Evolutionary conservation across 2,888 invertebrate genomes (phyloP), one percentile per base, ranked within the genome.

Genomic region (Leptinotarsa rubiginosa): DNA sequence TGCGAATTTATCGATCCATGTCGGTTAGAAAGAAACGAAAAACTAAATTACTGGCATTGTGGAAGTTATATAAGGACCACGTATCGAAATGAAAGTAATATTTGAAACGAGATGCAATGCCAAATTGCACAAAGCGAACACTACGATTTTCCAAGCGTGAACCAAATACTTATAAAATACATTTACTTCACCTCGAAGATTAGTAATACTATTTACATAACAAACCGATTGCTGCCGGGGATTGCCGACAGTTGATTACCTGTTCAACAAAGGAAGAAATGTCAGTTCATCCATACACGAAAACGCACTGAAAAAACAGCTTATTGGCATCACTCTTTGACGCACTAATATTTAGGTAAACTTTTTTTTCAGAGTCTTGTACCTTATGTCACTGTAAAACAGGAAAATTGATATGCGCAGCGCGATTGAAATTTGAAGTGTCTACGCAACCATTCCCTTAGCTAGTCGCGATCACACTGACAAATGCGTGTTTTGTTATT

Each of bases 161-260:
- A 72, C 56, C 18, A 56, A 1, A 15, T 50, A 50, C 4, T 50
- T 56, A 56, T 20, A 56, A 56, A 56, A 31, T 31, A 62, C 62
- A 62, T 62, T 62, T 62, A 62, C 62, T 62, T 62, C 62, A 62
- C 62, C 31, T 62, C 25, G 1, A n/a, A 31, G 31, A 62, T 62
- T 62, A 62, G n/a, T 62, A 62, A 62, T 62, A 76, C 76, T 84
- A 85, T 86, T 86, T 86, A 86, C 86, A 86, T 86, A 86, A 86
- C 83, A 86, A 81, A 83, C 77, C 81, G 82, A 80, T 65, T 41
- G 56, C 72, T 72, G 68, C 65, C 83, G 82, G 78, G 75, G 70
- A 69, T 47, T 49, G 47, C 74, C 81, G 82, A 83, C 74, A 73
- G 47, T 25, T 72, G 75, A 75, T 75, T 78, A 80, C 81, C 81